Evolutionary conservation across 2,888 invertebrate genomes (phyloP).

Genomic region (Gisinianus flammeolus): DNA sequence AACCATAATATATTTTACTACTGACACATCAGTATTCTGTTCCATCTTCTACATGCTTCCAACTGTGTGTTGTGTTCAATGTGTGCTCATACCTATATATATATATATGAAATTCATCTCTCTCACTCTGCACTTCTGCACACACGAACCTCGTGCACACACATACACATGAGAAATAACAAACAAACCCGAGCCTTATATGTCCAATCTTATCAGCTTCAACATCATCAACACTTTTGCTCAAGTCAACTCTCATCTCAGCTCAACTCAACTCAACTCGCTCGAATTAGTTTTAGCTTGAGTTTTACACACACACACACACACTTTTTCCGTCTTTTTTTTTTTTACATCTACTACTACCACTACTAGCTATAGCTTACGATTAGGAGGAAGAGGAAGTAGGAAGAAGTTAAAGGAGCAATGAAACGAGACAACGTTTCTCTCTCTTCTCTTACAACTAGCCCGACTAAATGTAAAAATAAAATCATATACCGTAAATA

Average conservation of each 20-base stretch:
- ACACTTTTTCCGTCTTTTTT: background rate
- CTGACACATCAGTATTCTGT: background rate
- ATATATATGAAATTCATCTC: background rate
- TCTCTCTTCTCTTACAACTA: too few relatives aligned
- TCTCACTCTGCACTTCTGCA: too few relatives aligned
- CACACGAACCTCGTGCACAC: background rate
- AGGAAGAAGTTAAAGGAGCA: background rate
- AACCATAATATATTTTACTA: background rate
- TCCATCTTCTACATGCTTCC: background rate
- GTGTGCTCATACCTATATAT: background rate
- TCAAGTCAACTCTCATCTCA: background rate
- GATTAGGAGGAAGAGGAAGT: background rate
- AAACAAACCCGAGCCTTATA: background rate
- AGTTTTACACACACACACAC: background rate
- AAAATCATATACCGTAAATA: too few relatives aligned
- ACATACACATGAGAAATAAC: background rate
- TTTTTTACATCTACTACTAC: background rate
- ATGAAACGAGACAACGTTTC: too few relatives aligned
- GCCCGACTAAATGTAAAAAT: too few relatives aligned
- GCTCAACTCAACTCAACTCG: background rate
- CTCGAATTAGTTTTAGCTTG: background rate
- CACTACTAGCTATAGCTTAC: background rate
- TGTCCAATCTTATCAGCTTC: background rate
- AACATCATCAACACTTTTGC: background rate
- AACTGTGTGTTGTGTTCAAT: background rate